Conservation (phyloP, 35 echinoderm and acorn worm genomes). For the Lytechinus pictus region DNA sequence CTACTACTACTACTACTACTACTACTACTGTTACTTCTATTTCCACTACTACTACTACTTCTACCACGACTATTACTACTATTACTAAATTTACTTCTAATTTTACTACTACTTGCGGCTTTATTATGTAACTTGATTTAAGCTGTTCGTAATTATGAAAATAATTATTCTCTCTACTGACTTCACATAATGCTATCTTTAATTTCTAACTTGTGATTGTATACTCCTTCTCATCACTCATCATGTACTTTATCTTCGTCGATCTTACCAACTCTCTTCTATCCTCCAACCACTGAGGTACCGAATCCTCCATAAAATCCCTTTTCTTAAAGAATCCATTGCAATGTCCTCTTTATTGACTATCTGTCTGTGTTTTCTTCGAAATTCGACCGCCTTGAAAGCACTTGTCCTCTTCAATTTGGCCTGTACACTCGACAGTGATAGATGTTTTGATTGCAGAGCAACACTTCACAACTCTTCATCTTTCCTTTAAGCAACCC, state of each 20-base stretch:
- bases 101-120: no score
- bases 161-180: no score
- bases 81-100: no score
- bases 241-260: background rate
- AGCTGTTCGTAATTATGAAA: no score
- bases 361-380: background rate
- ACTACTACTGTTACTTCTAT: no score
- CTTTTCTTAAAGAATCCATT: background rate
- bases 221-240: background rate
- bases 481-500: no score
- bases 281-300: background rate
- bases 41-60: no score
- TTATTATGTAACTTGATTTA: no score
- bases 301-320: background rate
- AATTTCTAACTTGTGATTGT: background rate
- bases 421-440: background rate
- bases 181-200: no score
- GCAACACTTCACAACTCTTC: background rate
- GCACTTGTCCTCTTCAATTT: background rate
- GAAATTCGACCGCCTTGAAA: background rate
- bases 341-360: constrained; percentile 3
- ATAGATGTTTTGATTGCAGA: background rate
- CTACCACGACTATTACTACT: no score
- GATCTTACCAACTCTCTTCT: background rate
- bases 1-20: no score